Base-by-base conservation (phyloP, 2,888 invertebrate species). In the Chirona hameri region DNA sequence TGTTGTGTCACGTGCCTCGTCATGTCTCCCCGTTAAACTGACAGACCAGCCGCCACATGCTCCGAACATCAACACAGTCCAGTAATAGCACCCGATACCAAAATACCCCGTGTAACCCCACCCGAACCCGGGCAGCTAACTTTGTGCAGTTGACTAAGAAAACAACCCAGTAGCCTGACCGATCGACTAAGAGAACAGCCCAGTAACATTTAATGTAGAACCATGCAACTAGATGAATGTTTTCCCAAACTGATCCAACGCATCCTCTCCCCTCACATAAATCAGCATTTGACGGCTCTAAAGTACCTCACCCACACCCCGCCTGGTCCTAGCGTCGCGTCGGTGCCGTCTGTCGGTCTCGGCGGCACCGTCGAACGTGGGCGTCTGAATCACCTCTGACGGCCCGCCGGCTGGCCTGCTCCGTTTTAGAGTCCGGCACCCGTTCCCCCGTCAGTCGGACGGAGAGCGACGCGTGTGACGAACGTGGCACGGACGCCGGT, bases 401-500 rank as follows among this genome's bases (percentile, higher is more conserved):
- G 60, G 39, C 9, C 76, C 76, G 76, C 76, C 76, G 39, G 39
- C 31, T 29, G 39, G 31, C 29, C 76, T 39, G 76, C 76, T 39
- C 39, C 76, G 76, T 39, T 76, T 39, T 39, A 76, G 76, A 10
- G 69, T 2, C 69, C 9, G 69, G 10, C 69, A 69, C 48, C 48
- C 48, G 69, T 69, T 3, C 29, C n/a, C 31, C 82, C 82, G 84
- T 81, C 83, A 4, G 60, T 81, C 83, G 81, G 10, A 79, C 57
- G 46, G 84, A 82, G 18, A 82, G 81, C 48, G 83, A 82, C n/a
- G n/a, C n/a, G n/a, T n/a, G n/a, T n/a, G n/a, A n/a, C 65, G 76
- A 82, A 46, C 83, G 82, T n/a, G 83, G 84, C n/a, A 83, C 83
- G 79, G 81, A 82, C 55, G 57, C 79, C 21, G 82, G 60, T 15